Evolutionary conservation across 2,797 vertebrate genomes (phyloP).

Genomic region (Peromyscus melanophrys): DNA sequence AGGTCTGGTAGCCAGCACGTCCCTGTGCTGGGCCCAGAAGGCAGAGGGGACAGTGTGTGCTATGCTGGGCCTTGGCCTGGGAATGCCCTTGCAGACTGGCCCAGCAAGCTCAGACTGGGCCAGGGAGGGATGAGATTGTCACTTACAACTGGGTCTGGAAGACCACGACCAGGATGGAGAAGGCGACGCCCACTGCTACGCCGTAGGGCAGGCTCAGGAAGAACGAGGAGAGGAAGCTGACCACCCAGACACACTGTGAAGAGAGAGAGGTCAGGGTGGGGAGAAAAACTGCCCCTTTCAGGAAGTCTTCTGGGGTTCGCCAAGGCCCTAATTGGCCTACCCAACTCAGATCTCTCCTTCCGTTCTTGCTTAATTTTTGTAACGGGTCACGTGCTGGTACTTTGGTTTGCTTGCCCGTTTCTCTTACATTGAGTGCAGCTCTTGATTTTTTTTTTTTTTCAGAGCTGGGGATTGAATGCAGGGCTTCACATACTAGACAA

Average conservation of each 20-base stretch:
- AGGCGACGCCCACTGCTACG: conserved; percentile 94
- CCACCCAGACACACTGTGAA: conserved; percentile 94
- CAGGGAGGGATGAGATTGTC: not conserved
- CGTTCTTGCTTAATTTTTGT: not conserved
- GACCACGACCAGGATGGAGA: conserved; percentile 95
- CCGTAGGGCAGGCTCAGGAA: conserved; percentile 96
- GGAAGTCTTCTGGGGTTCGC: conserved; percentile 47
- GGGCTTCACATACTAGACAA: not conserved
- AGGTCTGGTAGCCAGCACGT: not conserved
- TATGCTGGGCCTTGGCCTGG: not conserved
- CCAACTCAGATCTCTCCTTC: not conserved
- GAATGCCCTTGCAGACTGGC: not conserved
- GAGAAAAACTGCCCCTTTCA: conserved; percentile 28
- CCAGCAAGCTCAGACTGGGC: too few relatives aligned
- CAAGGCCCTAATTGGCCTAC: not conserved
- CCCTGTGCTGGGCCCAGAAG: not conserved
- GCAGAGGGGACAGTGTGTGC: not conserved
- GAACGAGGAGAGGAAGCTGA: conserved; percentile 96
- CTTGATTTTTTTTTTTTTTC: not conserved
- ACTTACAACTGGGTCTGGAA: conserved; percentile 98
- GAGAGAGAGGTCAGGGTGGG: conserved; percentile 62
- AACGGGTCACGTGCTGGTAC: not conserved
- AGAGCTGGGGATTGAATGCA: not conserved
- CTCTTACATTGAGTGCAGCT: not conserved
- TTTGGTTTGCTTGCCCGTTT: not conserved